These are phyloP conservation scores for Trisateles emortualis DNA, from an alignment of 2,888 invertebrate genomes.

Conservation along the genomic window DNA sequence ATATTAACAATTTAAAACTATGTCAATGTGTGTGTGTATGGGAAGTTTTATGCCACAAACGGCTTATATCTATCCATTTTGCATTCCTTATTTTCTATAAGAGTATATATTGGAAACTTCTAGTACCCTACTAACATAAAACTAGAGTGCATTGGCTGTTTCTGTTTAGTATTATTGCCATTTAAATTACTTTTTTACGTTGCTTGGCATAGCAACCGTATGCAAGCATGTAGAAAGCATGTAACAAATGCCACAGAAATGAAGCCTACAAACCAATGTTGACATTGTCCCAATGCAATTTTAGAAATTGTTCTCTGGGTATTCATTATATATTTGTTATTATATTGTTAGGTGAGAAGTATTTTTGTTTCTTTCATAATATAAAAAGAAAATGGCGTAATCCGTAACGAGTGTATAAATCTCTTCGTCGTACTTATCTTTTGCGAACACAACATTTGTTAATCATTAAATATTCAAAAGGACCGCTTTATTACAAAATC, in stretches of 20 bases:
- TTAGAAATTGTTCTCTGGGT: too few species aligned
- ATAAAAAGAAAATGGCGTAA: neutral
- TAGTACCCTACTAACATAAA: constrained; percentile 20
- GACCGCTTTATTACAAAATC: constrained; percentile 39
- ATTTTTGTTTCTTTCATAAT: neutral
- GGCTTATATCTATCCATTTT: constrained; percentile 2
- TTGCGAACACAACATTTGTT: constrained; percentile 14
- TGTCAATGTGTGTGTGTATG: too few species aligned
- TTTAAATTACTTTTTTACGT: constrained; percentile 11
- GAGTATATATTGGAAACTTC: constrained; percentile 16
- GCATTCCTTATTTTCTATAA: constrained; percentile 17
- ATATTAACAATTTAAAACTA: too few species aligned
- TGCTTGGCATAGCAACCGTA: neutral
- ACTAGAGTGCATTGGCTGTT: constrained; percentile 22
- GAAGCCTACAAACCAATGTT: too few species aligned
- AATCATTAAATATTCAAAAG: constrained; percentile 39
- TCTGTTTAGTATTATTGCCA: constrained; percentile 12
- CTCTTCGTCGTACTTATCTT: too few species aligned
- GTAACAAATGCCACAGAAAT: too few species aligned
- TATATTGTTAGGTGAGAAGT: too few species aligned
- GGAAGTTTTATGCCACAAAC: too few species aligned
- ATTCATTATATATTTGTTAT: too few species aligned
- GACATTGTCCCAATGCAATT: too few species aligned
- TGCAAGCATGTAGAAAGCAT: too few species aligned
- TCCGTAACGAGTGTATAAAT: neutral